phyloP scores from a whole-genome alignment of 2,888 invertebrate species.

The Nephrotoma guestfalica region DNA sequence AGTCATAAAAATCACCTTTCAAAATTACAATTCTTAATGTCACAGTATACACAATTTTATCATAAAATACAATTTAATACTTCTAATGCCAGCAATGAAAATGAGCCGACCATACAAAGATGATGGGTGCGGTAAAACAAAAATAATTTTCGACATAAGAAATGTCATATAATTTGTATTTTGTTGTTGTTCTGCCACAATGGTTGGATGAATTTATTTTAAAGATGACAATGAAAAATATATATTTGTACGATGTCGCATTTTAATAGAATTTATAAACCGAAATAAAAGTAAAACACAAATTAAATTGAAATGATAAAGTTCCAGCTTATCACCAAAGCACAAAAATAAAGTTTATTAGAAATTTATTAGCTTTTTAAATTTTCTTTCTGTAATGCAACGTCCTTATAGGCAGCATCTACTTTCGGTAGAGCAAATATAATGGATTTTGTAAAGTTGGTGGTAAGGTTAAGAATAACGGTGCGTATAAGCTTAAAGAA shows the following conservation, averaged over 20 bases:
- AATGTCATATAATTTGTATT: not conserved
- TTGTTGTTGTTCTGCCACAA: not conserved
- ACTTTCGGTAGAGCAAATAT: no score
- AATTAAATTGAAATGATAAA: not conserved
- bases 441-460: no score
- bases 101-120: not conserved
- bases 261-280: not conserved
- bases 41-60: not conserved
- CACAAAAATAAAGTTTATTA: not conserved
- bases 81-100: not conserved
- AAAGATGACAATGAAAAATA: not conserved
- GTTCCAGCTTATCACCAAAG: not conserved
- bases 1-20: no score
- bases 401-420: no score
- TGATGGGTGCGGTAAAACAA: not conserved
- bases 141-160: not conserved
- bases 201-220: not conserved
- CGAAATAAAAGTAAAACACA: not conserved
- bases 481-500: no score
- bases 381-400: not conserved
- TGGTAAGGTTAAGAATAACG: no score
- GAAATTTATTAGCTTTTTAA: not conserved
- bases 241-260: not conserved
- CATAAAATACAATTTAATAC: not conserved
- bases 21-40: no score